These are phyloP conservation scores for Hypanus sabinus DNA, from an alignment of 2,113 vertebrate genomes.

Conservation along the genomic window DNA sequence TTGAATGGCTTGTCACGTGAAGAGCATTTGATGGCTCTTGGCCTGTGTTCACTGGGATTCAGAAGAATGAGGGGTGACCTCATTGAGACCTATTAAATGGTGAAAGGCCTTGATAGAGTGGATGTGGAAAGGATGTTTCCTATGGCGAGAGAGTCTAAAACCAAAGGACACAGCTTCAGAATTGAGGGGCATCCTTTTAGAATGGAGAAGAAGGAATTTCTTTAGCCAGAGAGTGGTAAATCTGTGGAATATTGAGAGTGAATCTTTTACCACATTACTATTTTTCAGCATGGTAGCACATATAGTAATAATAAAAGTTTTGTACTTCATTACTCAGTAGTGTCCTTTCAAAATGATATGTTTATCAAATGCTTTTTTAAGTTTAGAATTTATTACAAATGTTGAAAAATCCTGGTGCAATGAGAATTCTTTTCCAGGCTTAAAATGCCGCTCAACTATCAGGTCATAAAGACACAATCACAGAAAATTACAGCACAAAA, in stretches of 20 bases:
- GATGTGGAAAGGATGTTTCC: too few species aligned
- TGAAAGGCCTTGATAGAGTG: too few species aligned
- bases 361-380: not conserved
- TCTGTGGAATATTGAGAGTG: not conserved
- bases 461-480: not conserved
- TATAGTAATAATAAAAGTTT: not conserved
- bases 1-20: too few species aligned
- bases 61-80: too few species aligned
- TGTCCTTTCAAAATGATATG: not conserved
- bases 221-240: too few species aligned
- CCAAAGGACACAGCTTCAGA: too few species aligned
- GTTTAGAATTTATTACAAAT: not conserved
- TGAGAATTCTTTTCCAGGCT: not conserved
- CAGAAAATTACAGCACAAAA: too few species aligned
- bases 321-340: not conserved
- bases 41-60: too few species aligned
- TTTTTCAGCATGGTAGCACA: not conserved
- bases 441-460: not conserved
- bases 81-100: too few species aligned
- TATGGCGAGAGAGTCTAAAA: too few species aligned
- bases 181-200: too few species aligned
- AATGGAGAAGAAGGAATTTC: not conserved
- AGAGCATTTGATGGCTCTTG: too few species aligned
- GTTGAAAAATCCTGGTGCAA: not conserved
- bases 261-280: not conserved